Base-by-base conservation (phyloP, 2,113 vertebrate species). In the Planiliza haematocheilus region DNA sequence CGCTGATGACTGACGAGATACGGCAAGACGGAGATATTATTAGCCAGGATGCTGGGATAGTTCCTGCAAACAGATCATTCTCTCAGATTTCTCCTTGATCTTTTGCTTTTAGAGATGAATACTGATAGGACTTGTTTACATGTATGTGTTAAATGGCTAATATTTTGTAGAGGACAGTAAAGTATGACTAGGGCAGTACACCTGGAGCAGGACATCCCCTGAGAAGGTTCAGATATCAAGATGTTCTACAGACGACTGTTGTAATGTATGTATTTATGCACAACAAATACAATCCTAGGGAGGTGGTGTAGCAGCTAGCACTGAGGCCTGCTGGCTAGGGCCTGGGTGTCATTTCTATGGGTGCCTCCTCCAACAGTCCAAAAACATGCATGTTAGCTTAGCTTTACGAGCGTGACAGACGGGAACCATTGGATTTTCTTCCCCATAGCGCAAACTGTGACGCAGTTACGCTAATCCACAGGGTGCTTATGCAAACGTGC, bases 1-100 rank as follows among this genome's bases (percentile, higher is more conserved):
- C 43, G 53, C 76, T 76, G 80, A 81, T 79, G 82, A 80, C 67
- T 83, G 77, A 80, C 51, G 53, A 53, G 69, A 77, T 74, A 79
- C 37, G 1, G 41, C n/a, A 1, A 65, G 57, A 81, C 46, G 67
- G 63, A 59, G 74, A 61, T 65, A 67, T 74, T 66, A 79, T 86
- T 66, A 80, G 55, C n/a, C 16, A 4, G 6, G 57, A 50, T 69
- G 53, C 75, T 68, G 13, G 16, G 10, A 67, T 58, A 24, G 62
- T 74, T 79, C 67, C 65, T 66, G 39, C 34, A 42, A 62, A 57
- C 52, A 53, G 8, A 59, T 53, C 18, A 62, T 38, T 43, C 46
- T 52, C 52, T 20, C 42, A 18, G 8, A 39, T 48, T 59, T 43
- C 24, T 17, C 12, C 20, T 65, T 43, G 48, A 86, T 74, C 41